A percentile compares a stretch with the other conserved stretches of the same genome.
Evolutionary conservation across 1,140 invertebrate species (phyloP).

Genomic region (Sesamia nonagrioides): DNA sequence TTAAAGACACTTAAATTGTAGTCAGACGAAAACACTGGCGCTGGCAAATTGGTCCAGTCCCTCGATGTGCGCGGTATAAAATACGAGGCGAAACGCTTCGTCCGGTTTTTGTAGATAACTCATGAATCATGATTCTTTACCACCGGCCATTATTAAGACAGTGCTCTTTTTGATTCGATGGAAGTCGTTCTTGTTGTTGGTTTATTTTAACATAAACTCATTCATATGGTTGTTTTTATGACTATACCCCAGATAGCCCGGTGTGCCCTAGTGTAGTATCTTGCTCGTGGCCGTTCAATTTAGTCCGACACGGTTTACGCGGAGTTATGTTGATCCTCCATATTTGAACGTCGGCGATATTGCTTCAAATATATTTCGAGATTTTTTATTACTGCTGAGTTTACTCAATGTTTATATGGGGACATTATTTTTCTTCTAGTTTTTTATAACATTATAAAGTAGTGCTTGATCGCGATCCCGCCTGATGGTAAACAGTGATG

Average conservation of each 20-base stretch:
- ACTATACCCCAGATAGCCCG: not conserved
- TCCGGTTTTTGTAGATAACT: too few relatives aligned
- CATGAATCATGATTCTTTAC: too few relatives aligned
- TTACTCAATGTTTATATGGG: not conserved
- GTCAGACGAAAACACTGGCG: too few relatives aligned
- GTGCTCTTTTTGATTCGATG: not conserved
- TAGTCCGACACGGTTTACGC: conserved; percentile 30
- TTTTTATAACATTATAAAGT: too few relatives aligned
- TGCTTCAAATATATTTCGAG: conserved; percentile 21
- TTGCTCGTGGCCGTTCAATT: conserved; percentile 29
- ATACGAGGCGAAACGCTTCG: too few relatives aligned
- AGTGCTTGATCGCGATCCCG: too few relatives aligned
- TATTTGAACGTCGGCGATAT: conserved; percentile 25
- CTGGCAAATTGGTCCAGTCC: too few relatives aligned
- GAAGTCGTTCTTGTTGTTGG: not conserved
- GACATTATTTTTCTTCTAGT: not conserved
- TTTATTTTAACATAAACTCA: not conserved
- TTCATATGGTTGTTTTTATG: conserved; percentile 27
- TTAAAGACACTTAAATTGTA: too few relatives aligned
- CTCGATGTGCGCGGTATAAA: too few relatives aligned
- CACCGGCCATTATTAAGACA: not conserved
- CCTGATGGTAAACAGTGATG: too few relatives aligned
- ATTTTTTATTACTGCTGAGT: not conserved
- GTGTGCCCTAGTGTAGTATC: not conserved
- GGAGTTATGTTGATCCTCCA: conserved; percentile 34